Percentiles rank a stretch among this genome's conserved stretches.
These are phyloP conservation scores for Montipora foliosa DNA, from an alignment of 64 coral and sea anemone genomes.

Conservation along the genomic window DNA sequence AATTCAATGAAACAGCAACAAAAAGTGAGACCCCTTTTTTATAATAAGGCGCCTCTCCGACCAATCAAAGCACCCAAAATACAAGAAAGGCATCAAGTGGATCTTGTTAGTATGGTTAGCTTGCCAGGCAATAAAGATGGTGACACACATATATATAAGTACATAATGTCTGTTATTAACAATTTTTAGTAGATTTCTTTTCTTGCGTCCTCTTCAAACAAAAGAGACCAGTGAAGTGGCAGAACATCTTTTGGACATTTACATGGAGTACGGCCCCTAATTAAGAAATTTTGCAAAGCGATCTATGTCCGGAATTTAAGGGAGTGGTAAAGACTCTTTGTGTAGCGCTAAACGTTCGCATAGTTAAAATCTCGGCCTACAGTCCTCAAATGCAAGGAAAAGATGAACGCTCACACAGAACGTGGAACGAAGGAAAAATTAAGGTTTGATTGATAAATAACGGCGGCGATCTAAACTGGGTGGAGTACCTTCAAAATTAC, in stretches of 20 bases:
- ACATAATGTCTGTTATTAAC: conserved; percentile 27
- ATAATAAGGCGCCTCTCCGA: conserved; percentile 15
- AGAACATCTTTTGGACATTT: background rate
- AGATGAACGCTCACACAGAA: conserved; percentile 38
- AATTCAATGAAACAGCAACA: background rate
- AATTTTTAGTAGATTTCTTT: background rate
- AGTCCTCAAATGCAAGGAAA: conserved; percentile 45
- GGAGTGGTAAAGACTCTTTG: background rate
- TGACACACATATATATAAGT: conserved; percentile 3
- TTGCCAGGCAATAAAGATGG: background rate
- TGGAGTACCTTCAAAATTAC: background rate
- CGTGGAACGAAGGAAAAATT: conserved; percentile 32
- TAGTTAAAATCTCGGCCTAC: conserved; percentile 18
- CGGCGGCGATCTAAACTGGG: conserved; percentile 3
- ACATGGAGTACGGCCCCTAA: background rate
- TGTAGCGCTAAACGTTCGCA: background rate
- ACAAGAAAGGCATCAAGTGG: conserved; percentile 21
- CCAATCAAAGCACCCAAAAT: conserved; percentile 12
- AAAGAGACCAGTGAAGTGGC: background rate
- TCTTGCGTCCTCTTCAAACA: background rate
- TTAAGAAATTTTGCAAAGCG: background rate
- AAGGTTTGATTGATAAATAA: background rate
- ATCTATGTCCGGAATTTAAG: background rate
- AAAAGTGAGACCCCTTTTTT: conserved; percentile 10
- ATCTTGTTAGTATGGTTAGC: background rate